Base-by-base conservation (phyloP, 2,113 vertebrate species). In the Apeltes quadracus region DNA sequence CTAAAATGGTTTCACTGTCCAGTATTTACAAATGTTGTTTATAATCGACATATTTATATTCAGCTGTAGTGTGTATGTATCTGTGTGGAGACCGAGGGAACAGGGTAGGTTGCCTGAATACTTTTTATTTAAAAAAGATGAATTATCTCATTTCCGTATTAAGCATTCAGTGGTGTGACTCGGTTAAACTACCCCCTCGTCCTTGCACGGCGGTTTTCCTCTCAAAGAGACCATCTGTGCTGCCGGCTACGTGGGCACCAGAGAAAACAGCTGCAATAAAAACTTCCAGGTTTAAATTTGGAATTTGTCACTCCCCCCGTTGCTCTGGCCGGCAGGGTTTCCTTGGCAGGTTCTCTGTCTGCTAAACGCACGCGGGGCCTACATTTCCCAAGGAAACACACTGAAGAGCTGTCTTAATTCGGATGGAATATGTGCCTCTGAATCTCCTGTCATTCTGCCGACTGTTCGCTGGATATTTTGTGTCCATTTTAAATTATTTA, bases 401-500 rank as follows among this genome's bases (percentile, higher is more conserved):
- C 78, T 85, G 66, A 88, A 81, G 71, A 62, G 56, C 78, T 82
- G 80, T 79, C 57, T 85, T 87, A 58, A 83, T 82, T 67, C 64
- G 51, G 87, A 75, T 66, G 44, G 83, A 89, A 84, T 91, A 84
- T 72, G 72, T 90, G 84, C 79, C 79, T 81, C 75, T 78, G 83
- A 87, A 89, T 78, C 81, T 84, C 81, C 56, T 74, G 86, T 85
- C 83, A 66, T 54, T 78, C 79, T 89, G 76, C 80, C 78, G 74
- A 85, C 79, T 84, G 82, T 85, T 75, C 79, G 87, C 79, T 81
- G 81, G 85, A 80, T 87, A 86, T 88, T 89, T 90, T 91, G 78
- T 92, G 89, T 92, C 88, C 84, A 85, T 91, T 91, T 86, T 92
- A 93, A 92, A 89, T 94, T 94, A 94, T 94, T 94, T 93, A 91